Base-by-base conservation (phyloP, 2,797 vertebrate genomes). In the Coilia nasus region DNA sequence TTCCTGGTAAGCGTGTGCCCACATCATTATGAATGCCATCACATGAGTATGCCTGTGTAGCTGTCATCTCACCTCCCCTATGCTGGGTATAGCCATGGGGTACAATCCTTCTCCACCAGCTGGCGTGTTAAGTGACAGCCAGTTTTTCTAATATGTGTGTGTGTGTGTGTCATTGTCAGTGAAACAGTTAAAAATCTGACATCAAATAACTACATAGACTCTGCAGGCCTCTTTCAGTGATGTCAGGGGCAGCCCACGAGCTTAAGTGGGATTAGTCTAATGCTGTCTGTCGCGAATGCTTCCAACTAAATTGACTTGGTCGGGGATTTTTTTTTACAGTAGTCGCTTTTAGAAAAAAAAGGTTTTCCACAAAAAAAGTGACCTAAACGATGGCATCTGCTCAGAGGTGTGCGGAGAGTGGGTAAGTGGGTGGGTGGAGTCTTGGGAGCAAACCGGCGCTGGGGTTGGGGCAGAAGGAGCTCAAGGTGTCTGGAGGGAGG, bases 201-300 rank as follows among this genome's bases (percentile, higher is more conserved):
- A 90, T 94, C 91, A 91, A 91, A 93, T 92, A 90, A 93, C 92
- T 94, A 94, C 92, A 92, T 92, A 93, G 90, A 91, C 92, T 93
- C 93, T 93, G 90, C 91, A 62, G 91, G 93, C 90, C 92, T 91
- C 93, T 95, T 95, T 94, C 93, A 92, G 93, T 93, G 93, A 95
- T 94, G 94, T 94, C 93, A 94, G 91, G 93, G 92, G 92, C 93
- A 93, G 5, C 87, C 88, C 91, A 89, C 90, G 92, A 93, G 94
- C 94, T 93, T 94, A 95, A 93, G 90, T 88, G 83, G 91, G 91
- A 93, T 96, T 94, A 93, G 91, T 91, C 87, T 92, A 90, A 91
- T 91, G 90, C 91, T 90, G 91, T 85, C 91, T 90, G 91, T 85
- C 88, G 89, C 92, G 92, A 91, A 93, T 92, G 92, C 93, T 91